Evolutionary conservation across 2,888 invertebrate genomes (phyloP), one percentile per base, ranked within the genome.

Genomic region (Ectropis crepuscularia): DNA sequence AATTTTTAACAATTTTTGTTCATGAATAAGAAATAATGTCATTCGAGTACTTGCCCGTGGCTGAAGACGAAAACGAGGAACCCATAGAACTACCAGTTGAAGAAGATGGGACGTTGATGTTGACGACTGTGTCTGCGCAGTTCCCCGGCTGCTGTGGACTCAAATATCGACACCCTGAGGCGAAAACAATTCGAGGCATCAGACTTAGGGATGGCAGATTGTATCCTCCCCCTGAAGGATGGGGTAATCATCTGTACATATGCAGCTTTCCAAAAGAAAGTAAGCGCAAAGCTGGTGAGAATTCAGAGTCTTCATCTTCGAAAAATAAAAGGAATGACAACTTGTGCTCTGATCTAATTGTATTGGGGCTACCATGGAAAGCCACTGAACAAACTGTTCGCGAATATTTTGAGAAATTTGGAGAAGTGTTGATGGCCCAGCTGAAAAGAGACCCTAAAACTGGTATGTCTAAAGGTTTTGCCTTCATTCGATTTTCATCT

Each of bases 361-460:
- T 99, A n/a, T 94, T 99, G 74, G 99, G 99, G 43, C 93, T 99
- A 78, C 99, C 99, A 68, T 99, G 98, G 98, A 99, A 99, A 92
- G 98, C 99, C 46, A 97, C 97, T 5, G 99, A 99, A 88, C 98
- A 98, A 86, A 98, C 98, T 85, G 95, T 99, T 70, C 94, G 98
- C 73, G 98, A 98, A 83, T 99, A 99, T 92, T 99, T 99, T 92
- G 98, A 98, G 85, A 96, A 97, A 72, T 99, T 98, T 92, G 99
- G 99, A 41, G 99, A 98, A 92, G 97, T 99, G 64, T 93, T 99
- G 67, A 99, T 99, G 98, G 98, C 98, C 63, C 99, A 99, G 94
- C 97, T 98, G 10, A 99, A 99, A 87, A 97, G 98, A 89, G 98
- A 98, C 88, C 95, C 96, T 8, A 94, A 94, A 87, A 97, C 98